Conservation (phyloP, 2,888 invertebrate species). For the Anthophora plumipes region DNA sequence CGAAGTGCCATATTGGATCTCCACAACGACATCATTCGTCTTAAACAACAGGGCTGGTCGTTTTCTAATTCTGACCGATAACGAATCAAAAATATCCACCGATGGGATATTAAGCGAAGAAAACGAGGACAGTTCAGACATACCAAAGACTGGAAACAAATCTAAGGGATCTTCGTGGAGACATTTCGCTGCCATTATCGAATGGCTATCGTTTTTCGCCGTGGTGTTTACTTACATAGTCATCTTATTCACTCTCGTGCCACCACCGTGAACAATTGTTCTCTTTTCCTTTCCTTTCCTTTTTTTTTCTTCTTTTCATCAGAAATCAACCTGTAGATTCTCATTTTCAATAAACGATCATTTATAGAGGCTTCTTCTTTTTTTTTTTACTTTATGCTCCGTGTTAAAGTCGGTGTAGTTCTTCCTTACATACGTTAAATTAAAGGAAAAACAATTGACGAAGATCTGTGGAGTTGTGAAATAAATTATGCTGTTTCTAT, state of each 20-base stretch:
- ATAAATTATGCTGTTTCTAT: constrained; percentile 15
- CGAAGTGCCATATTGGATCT: constrained; percentile 77
- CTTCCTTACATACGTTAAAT: background rate
- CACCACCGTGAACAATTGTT: constrained; percentile 14
- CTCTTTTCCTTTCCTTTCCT: background rate
- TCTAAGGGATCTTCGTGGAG: constrained; percentile 74
- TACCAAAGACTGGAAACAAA: constrained; percentile 13
- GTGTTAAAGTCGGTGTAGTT: background rate
- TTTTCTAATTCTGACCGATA: constrained; percentile 69
- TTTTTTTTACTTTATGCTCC: background rate
- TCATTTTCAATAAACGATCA: constrained; percentile 50
- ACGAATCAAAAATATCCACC: constrained; percentile 56
- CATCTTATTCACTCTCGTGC: constrained; percentile 68
- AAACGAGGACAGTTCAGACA: constrained; percentile 64
- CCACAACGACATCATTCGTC: constrained; percentile 68
- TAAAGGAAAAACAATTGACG: background rate
- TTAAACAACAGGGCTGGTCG: constrained; percentile 73
- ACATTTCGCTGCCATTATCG: constrained; percentile 76
- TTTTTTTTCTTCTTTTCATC: constrained; percentile 17
- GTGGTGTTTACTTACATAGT: constrained; percentile 73
- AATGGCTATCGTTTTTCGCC: constrained; percentile 76
- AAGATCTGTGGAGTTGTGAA: background rate
- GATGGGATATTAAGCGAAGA: constrained; percentile 53
- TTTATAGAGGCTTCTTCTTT: constrained; percentile 1
- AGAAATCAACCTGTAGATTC: constrained; percentile 32